These are phyloP conservation scores for Zingel zingel DNA, from an alignment of 2,113 vertebrate species.

Conservation along the genomic window DNA sequence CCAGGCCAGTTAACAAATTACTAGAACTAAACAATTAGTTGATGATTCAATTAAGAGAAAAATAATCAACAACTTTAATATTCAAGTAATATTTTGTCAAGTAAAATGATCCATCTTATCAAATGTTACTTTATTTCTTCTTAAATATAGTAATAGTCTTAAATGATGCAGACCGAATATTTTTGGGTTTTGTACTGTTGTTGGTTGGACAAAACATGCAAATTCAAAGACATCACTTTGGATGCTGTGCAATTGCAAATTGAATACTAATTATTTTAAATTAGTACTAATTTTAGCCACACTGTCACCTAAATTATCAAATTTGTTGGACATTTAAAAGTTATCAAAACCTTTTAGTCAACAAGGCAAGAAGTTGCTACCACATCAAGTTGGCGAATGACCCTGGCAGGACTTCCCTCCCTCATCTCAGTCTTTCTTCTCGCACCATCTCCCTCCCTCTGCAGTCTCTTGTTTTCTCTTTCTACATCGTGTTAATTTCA, in stretches of 20 bases:
- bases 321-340: neutral
- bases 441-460: constrained; percentile 7
- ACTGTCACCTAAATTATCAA: neutral
- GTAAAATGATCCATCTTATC: neutral
- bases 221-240: neutral
- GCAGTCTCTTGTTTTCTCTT: constrained; percentile 20
- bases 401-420: neutral
- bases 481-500: constrained; percentile 52
- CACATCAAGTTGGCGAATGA: constrained; percentile 5
- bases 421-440: constrained; percentile 23
- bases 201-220: neutral
- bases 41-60: neutral
- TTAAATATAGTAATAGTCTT: no score
- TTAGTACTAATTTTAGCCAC: neutral
- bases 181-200: no score
- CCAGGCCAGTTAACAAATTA: no score
- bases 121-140: neutral
- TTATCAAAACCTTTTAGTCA: constrained; percentile 7
- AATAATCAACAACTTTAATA: no score
- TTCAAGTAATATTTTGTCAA: no score
- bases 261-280: neutral
- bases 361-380: neutral
- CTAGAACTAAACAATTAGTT: neutral
- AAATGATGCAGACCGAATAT: no score
- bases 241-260: no score